phyloP scores from a whole-genome alignment of 2,888 invertebrate species.

The Incurvaria masculella region DNA sequence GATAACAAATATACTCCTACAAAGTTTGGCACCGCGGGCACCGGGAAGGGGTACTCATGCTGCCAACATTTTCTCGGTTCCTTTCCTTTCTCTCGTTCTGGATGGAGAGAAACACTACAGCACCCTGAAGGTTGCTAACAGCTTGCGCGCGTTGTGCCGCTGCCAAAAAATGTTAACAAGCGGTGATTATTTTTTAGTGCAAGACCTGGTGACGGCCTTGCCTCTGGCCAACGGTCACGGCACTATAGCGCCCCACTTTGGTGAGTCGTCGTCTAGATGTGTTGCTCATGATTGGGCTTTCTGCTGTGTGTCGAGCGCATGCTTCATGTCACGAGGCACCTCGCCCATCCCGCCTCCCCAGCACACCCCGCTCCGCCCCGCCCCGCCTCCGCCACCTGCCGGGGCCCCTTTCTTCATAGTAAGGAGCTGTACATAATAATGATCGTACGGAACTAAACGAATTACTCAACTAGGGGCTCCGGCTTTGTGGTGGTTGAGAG shows the following conservation, averaged over 20 bases:
- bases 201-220: constrained; percentile 58
- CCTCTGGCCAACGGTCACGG: constrained; percentile 56
- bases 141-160: neutral
- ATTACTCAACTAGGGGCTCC: no score
- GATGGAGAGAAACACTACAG: no score
- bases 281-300: constrained; percentile 47
- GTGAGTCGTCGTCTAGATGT: constrained; percentile 50
- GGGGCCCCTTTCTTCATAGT: neutral
- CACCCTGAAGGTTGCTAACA: no score
- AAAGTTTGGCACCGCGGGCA: no score
- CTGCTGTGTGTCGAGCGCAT: constrained; percentile 38
- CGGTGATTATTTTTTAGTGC: constrained; percentile 56
- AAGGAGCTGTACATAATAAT: no score
- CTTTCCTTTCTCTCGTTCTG: no score
- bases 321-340: neutral
- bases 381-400: neutral
- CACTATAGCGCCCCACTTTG: constrained; percentile 54
- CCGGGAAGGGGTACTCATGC: no score
- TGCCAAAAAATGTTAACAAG: constrained; percentile 39
- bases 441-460: no score
- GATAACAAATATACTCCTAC: no score
- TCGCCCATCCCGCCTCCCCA: neutral
- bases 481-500: no score
- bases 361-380: neutral
- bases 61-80: no score